Evolutionary conservation across 2,888 invertebrate species (phyloP), one percentile per base, ranked within the genome.

Genomic region (Helicoverpa assulta): DNA sequence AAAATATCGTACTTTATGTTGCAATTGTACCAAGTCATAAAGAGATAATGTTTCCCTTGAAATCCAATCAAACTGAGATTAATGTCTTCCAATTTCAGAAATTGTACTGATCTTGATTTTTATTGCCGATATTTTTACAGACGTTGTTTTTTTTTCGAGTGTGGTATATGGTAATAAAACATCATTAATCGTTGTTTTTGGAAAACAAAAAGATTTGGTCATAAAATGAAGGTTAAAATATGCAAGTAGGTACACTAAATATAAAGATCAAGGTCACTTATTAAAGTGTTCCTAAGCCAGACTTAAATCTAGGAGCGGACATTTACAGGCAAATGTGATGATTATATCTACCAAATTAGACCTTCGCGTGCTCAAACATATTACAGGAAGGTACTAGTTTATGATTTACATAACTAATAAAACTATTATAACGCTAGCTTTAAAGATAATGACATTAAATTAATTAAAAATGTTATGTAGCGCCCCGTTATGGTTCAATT

Each of bases 341-440:
- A 62, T 64, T n/a, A 51, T 64, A 57, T 29, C 53, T 33, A 40
- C 62, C 18, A 77, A 77, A 77, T 77, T 70, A 58, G 60, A 76
- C 59, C 51, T 54, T 77, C 52, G 77, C 77, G 77, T 77, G 77
- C 63, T 59, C 56, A 40, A 63, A 67, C 40, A 59, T 67, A 67
- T 59, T 74, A 78, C 18, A 76, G 62, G 59, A 59, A 68, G 62
- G 55, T 60, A 74, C 58, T 29, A 60, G 33, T 19, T 60, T 59
- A 57, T 53, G 68, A 78, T 78, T 78, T 60, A 57, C 79, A 74
- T 79, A 79, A 74, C 68, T 62, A 73, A 73, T 73, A 54, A 74
- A 62, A 33, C 62, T 50, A 66, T 68, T 21, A 43, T 63, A 58
- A 78, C 50, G 43, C 18, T 43, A 43, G 51, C 51, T 73, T 37